Base-by-base conservation (phyloP, 2,113 vertebrate species). In the Melozone crissalis region DNA sequence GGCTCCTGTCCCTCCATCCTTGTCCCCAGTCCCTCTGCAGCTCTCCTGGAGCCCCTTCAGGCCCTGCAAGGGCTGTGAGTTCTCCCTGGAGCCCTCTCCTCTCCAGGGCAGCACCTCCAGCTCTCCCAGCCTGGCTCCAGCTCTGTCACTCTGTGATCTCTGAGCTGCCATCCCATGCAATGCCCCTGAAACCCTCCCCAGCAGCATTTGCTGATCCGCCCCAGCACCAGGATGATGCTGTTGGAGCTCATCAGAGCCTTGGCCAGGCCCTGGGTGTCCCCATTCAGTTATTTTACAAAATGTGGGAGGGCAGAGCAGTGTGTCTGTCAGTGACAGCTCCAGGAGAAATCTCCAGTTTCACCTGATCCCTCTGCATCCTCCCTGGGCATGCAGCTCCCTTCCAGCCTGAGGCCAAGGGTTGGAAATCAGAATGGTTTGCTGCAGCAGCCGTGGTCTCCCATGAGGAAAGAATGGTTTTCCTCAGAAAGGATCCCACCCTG, bases 91-190 rank as follows among this genome's bases (percentile, higher is more conserved):
- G 33, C 55, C 51, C 78, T 78, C 37, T 77, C 73, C 22, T 37
- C 33, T 62, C 46, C 55, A 69, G 63, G 3, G 2, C 5, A 67
- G 21, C 47, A 2, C 33, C 28, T 11, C 58, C 75, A 65, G 85
- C 46, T 69, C 33, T 62, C 55, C 83, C 72, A 77, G 72, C 11
- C 83, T 17, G 72, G 44, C 54, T 67, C 72, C 63, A 59, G 54
- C 65, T 14, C 58, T 30, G 16, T 4, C 15, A 20, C 13, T 54
- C 2, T 3, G 31, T 4, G 51, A 11, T 31, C 68, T 43, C 58
- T 49, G 30, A 39, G 1, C 52, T 67, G 33, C 47, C 21, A 31
- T 14, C 11, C 27, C 7, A 0, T 1, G 18, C 24, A 44, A 1
- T 3, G 11, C 27, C 37, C 46, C 31, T 28, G 19, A 39, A 33